Conservation (phyloP, 1,140 invertebrate genomes). For the Sarcophaga bullata region DNA sequence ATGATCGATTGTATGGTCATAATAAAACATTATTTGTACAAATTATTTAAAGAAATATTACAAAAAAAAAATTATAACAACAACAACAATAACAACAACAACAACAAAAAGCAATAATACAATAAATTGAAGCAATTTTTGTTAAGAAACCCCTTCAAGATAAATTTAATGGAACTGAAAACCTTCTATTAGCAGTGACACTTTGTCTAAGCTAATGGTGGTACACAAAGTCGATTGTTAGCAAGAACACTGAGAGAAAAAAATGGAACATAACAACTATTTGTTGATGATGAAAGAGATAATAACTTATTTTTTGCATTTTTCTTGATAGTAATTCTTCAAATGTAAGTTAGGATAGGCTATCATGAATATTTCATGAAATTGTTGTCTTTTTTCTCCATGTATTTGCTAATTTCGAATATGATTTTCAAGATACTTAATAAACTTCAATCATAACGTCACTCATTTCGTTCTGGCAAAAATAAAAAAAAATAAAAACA, state of each 20-base stretch:
- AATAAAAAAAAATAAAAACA: neutral
- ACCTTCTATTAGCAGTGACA: conserved; percentile 13
- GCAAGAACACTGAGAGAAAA: neutral
- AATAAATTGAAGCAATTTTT: neutral
- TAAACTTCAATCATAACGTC: conserved; percentile 2
- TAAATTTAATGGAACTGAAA: conserved; percentile 19
- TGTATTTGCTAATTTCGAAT: neutral
- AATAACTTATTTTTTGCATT: no score
- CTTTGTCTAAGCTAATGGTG: conserved; percentile 10
- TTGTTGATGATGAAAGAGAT: no score
- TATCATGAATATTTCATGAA: no score
- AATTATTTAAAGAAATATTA: neutral
- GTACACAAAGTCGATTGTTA: neutral
- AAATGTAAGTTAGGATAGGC: no score
- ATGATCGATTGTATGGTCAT: conserved; percentile 3
- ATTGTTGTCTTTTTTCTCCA: neutral
- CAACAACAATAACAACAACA: no score
- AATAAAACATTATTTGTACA: conserved; percentile 11
- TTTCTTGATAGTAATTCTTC: no score
- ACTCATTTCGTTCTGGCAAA: neutral
- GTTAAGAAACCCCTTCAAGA: neutral
- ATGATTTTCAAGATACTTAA: neutral
- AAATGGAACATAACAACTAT: no score
- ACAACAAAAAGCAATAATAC: neutral
- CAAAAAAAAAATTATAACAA: no score